Evolutionary conservation across 2,113 vertebrate genomes (phyloP).

Genomic region (Laterallus jamaicensis): DNA sequence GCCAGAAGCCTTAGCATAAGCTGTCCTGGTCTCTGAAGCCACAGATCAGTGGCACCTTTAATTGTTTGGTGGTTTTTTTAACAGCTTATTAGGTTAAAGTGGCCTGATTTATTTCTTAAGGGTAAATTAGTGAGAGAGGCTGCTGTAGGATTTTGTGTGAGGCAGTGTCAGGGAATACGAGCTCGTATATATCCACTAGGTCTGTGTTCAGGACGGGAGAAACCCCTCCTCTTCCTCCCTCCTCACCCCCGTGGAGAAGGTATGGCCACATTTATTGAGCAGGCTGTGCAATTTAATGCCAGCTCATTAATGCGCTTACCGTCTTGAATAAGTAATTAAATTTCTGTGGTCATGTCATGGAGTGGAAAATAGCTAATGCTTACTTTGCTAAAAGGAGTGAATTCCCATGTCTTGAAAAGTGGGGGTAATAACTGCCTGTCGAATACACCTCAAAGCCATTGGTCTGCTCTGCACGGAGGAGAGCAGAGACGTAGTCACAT

Average conservation of each 20-base stretch:
- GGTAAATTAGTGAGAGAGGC: background rate
- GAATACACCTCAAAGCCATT: background rate
- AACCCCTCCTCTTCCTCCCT: background rate
- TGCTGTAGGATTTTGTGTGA: background rate
- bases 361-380: background rate
- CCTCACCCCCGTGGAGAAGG: background rate
- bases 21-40: background rate
- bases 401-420: background rate
- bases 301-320: background rate
- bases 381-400: background rate
- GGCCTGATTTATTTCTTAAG: background rate
- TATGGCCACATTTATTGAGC: background rate
- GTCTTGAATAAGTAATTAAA: background rate
- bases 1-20: background rate
- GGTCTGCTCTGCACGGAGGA: too few relatives aligned
- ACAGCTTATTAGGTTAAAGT: background rate
- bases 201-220: accelerated
- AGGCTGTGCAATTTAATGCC: background rate
- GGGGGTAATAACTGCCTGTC: accelerated
- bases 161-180: background rate
- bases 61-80: background rate
- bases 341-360: background rate
- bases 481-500: background rate
- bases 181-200: background rate
- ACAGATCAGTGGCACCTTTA: background rate